Percentiles rank a stretch among this genome's conserved stretches.
Conservation (phyloP, 2,113 vertebrate species). For the Hucho hucho region DNA sequence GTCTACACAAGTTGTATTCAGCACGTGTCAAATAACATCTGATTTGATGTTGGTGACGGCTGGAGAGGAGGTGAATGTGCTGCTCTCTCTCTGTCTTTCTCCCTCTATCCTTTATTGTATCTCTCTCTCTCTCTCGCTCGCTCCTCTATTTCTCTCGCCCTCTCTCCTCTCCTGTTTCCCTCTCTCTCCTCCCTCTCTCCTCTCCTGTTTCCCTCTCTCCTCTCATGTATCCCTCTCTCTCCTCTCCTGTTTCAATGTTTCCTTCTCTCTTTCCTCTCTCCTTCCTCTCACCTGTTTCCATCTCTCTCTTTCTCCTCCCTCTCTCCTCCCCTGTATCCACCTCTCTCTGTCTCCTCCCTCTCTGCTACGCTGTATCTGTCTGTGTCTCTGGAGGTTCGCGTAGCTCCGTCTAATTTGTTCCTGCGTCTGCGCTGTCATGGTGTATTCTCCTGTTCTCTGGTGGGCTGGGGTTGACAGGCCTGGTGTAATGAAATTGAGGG, state of each 20-base stretch:
- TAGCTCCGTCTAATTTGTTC: constrained; percentile 33
- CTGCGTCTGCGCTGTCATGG: constrained; percentile 39
- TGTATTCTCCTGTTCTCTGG: constrained; percentile 40
- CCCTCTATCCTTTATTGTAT: background rate
- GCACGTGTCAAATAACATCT: too few relatives aligned
- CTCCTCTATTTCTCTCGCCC: too few relatives aligned
- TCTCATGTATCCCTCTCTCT: background rate
- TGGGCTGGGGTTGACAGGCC: constrained; percentile 53
- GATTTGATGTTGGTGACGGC: constrained; percentile 37
- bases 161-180: constrained; percentile 1
- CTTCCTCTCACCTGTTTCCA: background rate
- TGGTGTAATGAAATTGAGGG: constrained; percentile 56
- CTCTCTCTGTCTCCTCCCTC: background rate
- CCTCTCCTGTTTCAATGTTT: background rate
- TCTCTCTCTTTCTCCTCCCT: background rate
- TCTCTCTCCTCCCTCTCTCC: constrained; percentile 4
- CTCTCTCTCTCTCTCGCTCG: too few relatives aligned
- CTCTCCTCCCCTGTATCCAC: background rate
- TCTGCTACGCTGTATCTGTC: background rate
- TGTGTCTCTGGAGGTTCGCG: background rate
- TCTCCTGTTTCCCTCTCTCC: background rate
- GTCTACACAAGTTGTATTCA: too few relatives aligned
- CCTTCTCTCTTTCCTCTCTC: background rate
- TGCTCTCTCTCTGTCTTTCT: constrained; percentile 1
- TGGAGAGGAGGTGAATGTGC: constrained; percentile 41